Base-by-base conservation (phyloP, 2,888 invertebrate genomes). In the Pseudococcus longispinus region DNA sequence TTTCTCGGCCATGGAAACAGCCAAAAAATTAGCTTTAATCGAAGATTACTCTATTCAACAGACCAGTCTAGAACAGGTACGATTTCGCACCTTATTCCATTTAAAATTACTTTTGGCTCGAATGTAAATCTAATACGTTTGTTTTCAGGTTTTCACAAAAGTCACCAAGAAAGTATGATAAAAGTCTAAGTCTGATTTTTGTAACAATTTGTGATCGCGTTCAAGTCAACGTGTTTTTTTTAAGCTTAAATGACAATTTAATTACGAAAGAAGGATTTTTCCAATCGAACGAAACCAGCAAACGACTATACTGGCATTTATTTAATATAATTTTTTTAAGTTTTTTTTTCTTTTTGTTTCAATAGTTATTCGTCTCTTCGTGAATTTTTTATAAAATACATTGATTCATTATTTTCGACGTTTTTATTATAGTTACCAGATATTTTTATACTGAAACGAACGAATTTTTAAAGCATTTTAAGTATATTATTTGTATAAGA, bases 41-140 rank as follows among this genome's bases (percentile, higher is more conserved):
- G 88, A 88, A 46, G 88, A 88, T 80, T 88, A 88, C 70, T 87
- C 88, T 18, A 88, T 88, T 87, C 87, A 88, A 23, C 88, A 88
- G 55, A 88, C 88, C 15, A 88, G 88, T 87, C 65, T 88, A 51
- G 88, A 88, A 87, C 88, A 88, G 88, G 88, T 88, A 46, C 83
- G 51, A n/a, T 51, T 15, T 46, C 44, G 15, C 9, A 15, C 9
- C 15, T 13, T 6, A 26, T 65, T 65, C 11, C 2, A 18, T 44
- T 83, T 26, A 4, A 18, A 26, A 18, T 51, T 20, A 26, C 20
- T n/a, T 8, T 44, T 26, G 15, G 13, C n/a, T 23, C n/a, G 13
- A 51, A 46, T 80, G 5, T 32, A 9, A 29, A 23, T 29, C 26
- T 5, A 2, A 32, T 60, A 32, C 44, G 9, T 60, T 55, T 83